Conservation (phyloP, 2,888 invertebrate genomes). For the Trachelus tabidus region DNA sequence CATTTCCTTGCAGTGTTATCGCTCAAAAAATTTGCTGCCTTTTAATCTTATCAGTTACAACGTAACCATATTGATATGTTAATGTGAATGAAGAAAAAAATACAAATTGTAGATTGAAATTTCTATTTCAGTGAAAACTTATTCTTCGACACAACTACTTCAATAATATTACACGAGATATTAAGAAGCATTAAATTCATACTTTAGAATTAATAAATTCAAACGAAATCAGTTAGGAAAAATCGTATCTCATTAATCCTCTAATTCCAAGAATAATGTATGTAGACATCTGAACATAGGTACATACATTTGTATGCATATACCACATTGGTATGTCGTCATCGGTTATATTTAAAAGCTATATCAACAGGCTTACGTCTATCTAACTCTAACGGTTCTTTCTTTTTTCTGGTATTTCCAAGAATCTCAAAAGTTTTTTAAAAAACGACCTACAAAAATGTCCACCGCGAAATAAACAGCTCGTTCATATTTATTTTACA, state of each 20-base stretch:
- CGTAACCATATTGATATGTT: not conserved
- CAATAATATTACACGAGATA: not conserved
- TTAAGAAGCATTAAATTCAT: not conserved
- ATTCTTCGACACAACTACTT: not conserved
- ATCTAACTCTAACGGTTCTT: not conserved
- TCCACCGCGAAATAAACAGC: not conserved
- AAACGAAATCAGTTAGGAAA: not conserved
- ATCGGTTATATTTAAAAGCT: not conserved
- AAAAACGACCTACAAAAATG: not conserved
- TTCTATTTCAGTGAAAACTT: not conserved
- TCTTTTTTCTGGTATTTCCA: not conserved
- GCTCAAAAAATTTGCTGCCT: not conserved
- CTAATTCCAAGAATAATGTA: not conserved
- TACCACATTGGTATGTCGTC: not conserved
- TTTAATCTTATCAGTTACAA: not conserved
- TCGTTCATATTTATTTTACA: not conserved
- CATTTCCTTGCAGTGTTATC: not conserved
- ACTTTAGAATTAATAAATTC: not conserved
- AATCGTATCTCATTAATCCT: not conserved
- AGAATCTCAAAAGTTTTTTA: not conserved
- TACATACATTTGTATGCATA: not conserved
- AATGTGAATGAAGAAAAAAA: not conserved
- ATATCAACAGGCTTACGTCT: not conserved
- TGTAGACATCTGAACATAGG: not conserved
- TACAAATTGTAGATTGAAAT: not conserved